Conservation (phyloP, 1,140 invertebrate species). For the Nylanderia fulva region DNA sequence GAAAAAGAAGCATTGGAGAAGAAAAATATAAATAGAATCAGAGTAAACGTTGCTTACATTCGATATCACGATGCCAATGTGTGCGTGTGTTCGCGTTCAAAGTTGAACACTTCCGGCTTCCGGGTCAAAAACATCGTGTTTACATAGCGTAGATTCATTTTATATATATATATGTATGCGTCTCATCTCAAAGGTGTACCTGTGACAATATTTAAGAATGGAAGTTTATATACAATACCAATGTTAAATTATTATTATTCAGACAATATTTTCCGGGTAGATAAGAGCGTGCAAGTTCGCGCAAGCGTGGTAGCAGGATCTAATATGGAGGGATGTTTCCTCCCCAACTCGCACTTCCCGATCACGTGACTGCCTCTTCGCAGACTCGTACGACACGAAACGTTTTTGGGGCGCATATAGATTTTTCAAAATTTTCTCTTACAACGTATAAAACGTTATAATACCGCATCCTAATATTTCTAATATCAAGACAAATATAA, state of each 20-base stretch:
- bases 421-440: no score
- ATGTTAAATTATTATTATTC: constrained; percentile 2
- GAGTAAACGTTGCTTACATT: neutral
- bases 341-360: no score
- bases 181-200: neutral
- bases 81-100: neutral
- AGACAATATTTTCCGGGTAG: neutral
- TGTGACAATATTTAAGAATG: neutral
- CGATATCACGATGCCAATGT: neutral
- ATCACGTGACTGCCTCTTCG: no score
- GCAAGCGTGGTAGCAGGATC: neutral
- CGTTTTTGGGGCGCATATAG: no score
- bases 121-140: neutral
- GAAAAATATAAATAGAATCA: constrained; percentile 3
- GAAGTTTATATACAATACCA: neutral
- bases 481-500: no score
- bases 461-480: no score
- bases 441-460: no score
- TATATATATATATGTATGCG: no score
- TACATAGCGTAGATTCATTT: no score
- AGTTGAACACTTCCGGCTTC: neutral
- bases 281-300: neutral
- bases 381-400: no score
- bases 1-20: constrained; percentile 12
- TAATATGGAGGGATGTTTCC: neutral